Evolutionary conservation across 2,797 vertebrate species (phyloP).

Genomic region (Tragopan temminckii): DNA sequence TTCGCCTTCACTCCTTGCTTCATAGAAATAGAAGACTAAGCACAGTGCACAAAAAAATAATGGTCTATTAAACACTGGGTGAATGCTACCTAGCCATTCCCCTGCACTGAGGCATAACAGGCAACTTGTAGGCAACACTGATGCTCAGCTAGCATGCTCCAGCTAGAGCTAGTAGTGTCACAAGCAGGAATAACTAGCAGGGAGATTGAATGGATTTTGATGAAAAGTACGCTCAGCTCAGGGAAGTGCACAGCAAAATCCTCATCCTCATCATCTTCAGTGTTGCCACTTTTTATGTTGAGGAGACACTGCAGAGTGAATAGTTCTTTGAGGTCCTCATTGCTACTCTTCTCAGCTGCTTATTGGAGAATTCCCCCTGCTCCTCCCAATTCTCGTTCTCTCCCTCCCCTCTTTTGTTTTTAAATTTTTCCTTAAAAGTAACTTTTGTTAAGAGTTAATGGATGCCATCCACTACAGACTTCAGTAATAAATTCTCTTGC

Average conservation of each 20-base stretch:
- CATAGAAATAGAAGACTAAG: not conserved
- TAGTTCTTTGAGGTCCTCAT: not conserved
- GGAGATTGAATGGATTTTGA: not conserved
- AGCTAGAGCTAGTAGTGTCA: not conserved
- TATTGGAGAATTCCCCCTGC: accelerated
- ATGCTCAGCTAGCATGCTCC: not conserved
- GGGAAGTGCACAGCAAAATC: not conserved
- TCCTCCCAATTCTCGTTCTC: not conserved
- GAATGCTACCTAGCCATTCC: not conserved
- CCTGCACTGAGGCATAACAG: not conserved
- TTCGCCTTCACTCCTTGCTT: not conserved
- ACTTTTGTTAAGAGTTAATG: not conserved
- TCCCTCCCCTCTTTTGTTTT: not conserved
- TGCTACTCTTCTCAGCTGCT: not conserved
- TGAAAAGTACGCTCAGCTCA: not conserved
- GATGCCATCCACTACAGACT: not conserved
- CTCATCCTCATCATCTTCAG: not conserved
- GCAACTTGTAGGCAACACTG: not conserved
- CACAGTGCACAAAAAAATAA: not conserved
- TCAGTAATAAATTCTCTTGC: not conserved
- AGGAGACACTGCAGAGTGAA: not conserved
- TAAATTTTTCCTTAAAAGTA: not conserved
- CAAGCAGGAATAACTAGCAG: not conserved
- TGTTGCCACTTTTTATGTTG: not conserved
- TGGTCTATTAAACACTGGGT: not conserved